phyloP scores from a whole-genome alignment of 1,140 invertebrate genomes.

The Formica selysi region DNA sequence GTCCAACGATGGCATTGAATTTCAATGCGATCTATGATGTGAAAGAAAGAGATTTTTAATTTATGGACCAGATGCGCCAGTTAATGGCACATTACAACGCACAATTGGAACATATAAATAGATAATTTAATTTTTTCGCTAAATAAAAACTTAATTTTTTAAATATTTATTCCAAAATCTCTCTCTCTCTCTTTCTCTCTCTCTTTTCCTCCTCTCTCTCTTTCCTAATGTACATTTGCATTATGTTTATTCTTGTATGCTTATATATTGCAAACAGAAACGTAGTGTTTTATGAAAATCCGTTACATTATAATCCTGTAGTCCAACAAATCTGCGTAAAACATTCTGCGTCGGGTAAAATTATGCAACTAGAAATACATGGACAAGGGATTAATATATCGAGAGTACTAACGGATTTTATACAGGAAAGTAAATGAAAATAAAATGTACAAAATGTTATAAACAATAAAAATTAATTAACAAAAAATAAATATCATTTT shows the following conservation, averaged over 20 bases:
- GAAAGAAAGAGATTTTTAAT: not conserved
- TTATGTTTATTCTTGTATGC: slow-evolving; percentile 1
- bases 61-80: not conserved
- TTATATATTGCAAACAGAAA: not conserved
- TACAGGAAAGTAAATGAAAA: slow-evolving; percentile 11
- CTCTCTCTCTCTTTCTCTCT: too few species aligned
- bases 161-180: slow-evolving; percentile 8
- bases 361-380: slow-evolving; percentile 31
- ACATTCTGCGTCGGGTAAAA: slow-evolving; percentile 10
- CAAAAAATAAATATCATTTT: not conserved
- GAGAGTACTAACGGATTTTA: slow-evolving; percentile 26
- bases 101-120: not conserved
- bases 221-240: not conserved
- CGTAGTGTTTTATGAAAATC: slow-evolving; percentile 23
- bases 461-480: slow-evolving; percentile 40
- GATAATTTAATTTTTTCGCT: not conserved
- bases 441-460: slow-evolving; percentile 25
- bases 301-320: slow-evolving; percentile 14
- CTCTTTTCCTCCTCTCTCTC: too few species aligned
- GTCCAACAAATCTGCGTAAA: slow-evolving; percentile 32
- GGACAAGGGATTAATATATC: slow-evolving; percentile 32
- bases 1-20: slow-evolving; percentile 19
- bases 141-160: not conserved
- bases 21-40: slow-evolving; percentile 6
- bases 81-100: not conserved